Evolutionary conservation across 53 echinoderm and acorn worm genomes (phyloP), one percentile per base, ranked within the genome.

Genomic region (Antedon mediterranea): DNA sequence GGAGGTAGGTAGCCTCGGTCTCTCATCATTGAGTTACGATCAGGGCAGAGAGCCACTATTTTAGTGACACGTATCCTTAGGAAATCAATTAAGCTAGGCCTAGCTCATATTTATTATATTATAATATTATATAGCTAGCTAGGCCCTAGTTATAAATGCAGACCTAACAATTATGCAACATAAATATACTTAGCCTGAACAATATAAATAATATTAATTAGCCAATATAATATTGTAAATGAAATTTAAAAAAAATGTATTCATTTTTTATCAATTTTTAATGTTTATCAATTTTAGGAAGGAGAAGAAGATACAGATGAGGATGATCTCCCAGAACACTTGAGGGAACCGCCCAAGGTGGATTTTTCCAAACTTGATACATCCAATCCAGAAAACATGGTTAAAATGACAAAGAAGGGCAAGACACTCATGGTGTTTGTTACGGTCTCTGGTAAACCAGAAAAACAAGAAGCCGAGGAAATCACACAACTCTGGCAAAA

Each of bases 361-460:
- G 97, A 97, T 81, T 43, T 97, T 43, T 89, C 86, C 44, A 87
- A 92, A 78, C 75, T 97, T 3, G 88, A 97, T 75, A 76, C 86
- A 14, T 83, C 43, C 0, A 82, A 97, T 71, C 97, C 97, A 20
- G 97, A 97, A 77, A 31, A 76, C 4, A 86, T 90, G 44, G 31
- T 97, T 30, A 85, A 97, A 78, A 84, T 92, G 80, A 92, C 92
- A 34, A 97, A 97, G 86, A 92, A 89, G 81, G 97, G 97, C 34
- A 87, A 89, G 73, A 92, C 92, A 0, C 33, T 97, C 74, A 97
- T 97, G 97, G 80, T 92, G 86, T 97, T 97, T 86, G 97, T 90
- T 15, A 75, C 89, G 0, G 86, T 97, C 0, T 89, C 97, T 20
- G 97, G 87, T 0, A 81, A 87, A 9, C 97, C 97, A 20, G 86